A percentile compares a stretch with the other conserved stretches of the same genome.
These are phyloP conservation scores for Neofelis nebulosa DNA, from an alignment of 2,113 vertebrate species.

Conservation along the genomic window DNA sequence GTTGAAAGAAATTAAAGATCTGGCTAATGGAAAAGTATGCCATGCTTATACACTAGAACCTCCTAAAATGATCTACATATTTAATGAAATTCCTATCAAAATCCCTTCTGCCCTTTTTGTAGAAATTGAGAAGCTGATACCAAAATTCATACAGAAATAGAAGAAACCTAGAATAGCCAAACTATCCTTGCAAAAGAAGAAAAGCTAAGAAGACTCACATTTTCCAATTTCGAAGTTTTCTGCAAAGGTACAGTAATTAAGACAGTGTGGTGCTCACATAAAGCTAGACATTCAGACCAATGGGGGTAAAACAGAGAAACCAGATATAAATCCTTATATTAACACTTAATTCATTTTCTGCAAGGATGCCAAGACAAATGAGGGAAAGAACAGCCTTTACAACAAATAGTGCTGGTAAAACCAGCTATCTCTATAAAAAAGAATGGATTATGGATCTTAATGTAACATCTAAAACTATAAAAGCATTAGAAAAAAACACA, in stretches of 20 bases:
- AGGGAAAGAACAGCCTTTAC: not conserved
- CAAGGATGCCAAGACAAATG: not conserved
- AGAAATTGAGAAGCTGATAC: not conserved
- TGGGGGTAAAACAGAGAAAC: not conserved
- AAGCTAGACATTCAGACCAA: not conserved
- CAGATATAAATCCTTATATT: not conserved
- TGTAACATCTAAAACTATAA: not conserved
- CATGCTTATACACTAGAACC: not conserved
- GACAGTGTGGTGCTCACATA: not conserved
- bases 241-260: not conserved
- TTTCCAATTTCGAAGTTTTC: not conserved
- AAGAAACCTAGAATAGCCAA: not conserved
- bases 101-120: not conserved
- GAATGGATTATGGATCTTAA: not conserved
- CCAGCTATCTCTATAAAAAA: not conserved
- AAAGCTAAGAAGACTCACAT: not conserved
- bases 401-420: not conserved
- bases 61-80: not conserved
- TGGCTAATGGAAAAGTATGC: not conserved
- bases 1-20: not conserved
- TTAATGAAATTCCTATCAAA: not conserved
- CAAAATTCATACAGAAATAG: not conserved
- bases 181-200: not conserved
- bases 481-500: not conserved
- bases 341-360: not conserved